These are phyloP conservation scores for Erythrocebus patas DNA, from an alignment of 2,113 vertebrate genomes.

Conservation along the genomic window DNA sequence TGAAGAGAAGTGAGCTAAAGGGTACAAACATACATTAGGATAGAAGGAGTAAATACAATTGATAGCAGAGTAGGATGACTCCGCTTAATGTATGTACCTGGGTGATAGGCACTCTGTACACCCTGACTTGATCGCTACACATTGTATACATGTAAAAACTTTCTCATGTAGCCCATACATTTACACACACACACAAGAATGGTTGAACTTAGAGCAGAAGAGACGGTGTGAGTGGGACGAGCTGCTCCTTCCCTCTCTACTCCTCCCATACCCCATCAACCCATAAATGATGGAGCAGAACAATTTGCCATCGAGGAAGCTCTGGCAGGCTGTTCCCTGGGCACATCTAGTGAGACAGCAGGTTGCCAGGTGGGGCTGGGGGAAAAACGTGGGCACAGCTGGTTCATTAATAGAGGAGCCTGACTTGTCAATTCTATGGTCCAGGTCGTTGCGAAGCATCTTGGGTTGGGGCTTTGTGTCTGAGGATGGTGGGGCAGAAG, in stretches of 20 bases:
- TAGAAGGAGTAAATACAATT: too few relatives aligned
- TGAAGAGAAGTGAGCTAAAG: too few relatives aligned
- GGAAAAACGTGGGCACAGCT: neutral
- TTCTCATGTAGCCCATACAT: too few relatives aligned
- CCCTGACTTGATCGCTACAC: too few relatives aligned
- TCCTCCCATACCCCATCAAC: neutral
- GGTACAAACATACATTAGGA: too few relatives aligned
- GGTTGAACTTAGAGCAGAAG: slow-evolving; percentile 46
- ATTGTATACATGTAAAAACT: too few relatives aligned
- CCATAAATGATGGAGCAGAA: neutral
- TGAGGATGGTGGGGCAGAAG: neutral
- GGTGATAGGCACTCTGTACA: too few relatives aligned
- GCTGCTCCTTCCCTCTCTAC: too few relatives aligned
- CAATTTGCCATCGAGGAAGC: neutral
- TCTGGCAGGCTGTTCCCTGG: neutral
- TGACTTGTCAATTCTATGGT: neutral
- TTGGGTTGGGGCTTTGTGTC: neutral
- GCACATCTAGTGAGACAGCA: neutral
- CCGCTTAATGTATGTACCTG: too few relatives aligned
- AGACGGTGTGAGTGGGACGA: neutral
- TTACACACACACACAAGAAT: neutral
- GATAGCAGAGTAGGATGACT: too few relatives aligned
- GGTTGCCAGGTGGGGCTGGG: neutral
- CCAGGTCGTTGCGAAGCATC: neutral
- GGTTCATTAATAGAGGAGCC: neutral